A percentile compares a stretch with the other conserved stretches of the same genome.
phyloP scores from a whole-genome alignment of 2,888 invertebrate species.

The Pyrocoelia pectoralis region DNA sequence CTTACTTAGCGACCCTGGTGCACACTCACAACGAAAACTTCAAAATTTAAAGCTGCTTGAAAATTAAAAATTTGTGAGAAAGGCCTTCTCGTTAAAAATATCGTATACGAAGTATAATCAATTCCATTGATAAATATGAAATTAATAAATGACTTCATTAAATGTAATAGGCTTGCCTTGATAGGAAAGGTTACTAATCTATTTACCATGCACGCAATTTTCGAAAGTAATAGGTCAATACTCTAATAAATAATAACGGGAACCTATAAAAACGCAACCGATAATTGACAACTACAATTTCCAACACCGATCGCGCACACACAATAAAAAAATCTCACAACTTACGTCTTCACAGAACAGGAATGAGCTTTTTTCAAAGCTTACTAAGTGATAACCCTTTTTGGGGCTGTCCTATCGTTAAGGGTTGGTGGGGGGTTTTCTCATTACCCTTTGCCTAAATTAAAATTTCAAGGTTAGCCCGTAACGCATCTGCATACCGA shows the following conservation, averaged over 20 bases:
- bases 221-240: conserved; percentile 20
- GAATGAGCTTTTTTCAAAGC: background rate
- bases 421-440: conserved; percentile 46
- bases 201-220: conserved; percentile 15
- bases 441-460: conserved; percentile 53
- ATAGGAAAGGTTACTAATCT: conserved; percentile 18
- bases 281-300: conserved; percentile 8
- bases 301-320: background rate
- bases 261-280: background rate
- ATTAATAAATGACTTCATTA: conserved; percentile 16
- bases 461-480: conserved; percentile 51
- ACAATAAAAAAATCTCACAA: background rate
- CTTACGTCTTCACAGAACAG: background rate
- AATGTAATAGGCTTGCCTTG: conserved; percentile 16
- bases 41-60: too few relatives aligned
- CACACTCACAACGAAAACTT: too few relatives aligned
- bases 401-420: conserved; percentile 47
- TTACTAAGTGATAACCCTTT: conserved; percentile 50
- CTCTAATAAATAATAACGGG: conserved; percentile 12
- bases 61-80: too few relatives aligned
- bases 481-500: conserved; percentile 54
- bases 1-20: too few relatives aligned
- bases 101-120: background rate
- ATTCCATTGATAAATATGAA: background rate
- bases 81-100: too few relatives aligned